Evolutionary conservation across 2,113 vertebrate species (phyloP).

Genomic region (Dipodomys stephensi): DNA sequence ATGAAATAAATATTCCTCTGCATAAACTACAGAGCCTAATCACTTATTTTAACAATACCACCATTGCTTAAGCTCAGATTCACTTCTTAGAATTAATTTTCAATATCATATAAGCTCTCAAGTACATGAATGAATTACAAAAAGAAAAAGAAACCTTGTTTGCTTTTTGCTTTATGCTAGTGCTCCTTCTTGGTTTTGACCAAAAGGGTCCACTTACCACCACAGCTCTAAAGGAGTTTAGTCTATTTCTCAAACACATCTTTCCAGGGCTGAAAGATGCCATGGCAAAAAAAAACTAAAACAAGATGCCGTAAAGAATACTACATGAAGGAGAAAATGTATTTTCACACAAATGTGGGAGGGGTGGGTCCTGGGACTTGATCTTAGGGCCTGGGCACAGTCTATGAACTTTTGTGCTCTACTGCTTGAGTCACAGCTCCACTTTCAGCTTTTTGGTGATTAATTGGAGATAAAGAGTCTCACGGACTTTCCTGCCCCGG

Average conservation of each 20-base stretch:
- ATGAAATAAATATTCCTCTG: conserved; percentile 41
- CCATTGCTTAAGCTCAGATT: conserved; percentile 48
- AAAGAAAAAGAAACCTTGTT: conserved; percentile 13
- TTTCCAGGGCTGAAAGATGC: not conserved
- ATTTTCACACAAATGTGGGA: not conserved
- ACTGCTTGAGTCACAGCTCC: too few relatives aligned
- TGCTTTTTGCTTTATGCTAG: not conserved
- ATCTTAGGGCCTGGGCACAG: too few relatives aligned
- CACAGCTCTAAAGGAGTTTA: not conserved
- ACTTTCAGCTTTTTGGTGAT: too few relatives aligned
- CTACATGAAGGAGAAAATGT: not conserved
- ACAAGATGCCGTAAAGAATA: not conserved
- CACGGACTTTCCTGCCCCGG: too few relatives aligned
- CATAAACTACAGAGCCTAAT: conserved; percentile 10
- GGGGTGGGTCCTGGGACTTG: too few relatives aligned
- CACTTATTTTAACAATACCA: conserved; percentile 50
- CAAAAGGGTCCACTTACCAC: not conserved
- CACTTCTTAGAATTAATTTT: conserved; percentile 24
- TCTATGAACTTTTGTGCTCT: too few relatives aligned
- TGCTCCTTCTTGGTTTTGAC: not conserved
- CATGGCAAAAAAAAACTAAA: not conserved
- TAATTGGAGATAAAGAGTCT: too few relatives aligned
- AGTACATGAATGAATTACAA: not conserved
- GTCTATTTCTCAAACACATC: not conserved
- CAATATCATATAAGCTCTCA: not conserved